A percentile compares a stretch with the other conserved stretches of the same genome.
Evolutionary conservation across 2,888 invertebrate species (phyloP).

Genomic region (Brachyptera putata): DNA sequence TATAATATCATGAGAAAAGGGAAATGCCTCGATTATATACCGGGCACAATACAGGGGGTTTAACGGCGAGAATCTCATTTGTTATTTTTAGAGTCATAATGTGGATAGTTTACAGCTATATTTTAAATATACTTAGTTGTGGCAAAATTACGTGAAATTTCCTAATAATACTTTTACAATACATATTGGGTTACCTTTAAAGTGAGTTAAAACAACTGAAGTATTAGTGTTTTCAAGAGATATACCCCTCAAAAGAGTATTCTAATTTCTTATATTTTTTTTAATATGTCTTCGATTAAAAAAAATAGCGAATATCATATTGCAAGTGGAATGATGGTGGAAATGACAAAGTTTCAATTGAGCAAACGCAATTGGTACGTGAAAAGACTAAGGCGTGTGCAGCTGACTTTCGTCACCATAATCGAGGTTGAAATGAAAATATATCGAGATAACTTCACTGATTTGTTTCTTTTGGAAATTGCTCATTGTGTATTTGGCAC

Average conservation of each 20-base stretch:
- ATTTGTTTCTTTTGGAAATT: not conserved
- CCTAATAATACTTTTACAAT: not conserved
- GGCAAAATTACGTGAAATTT: not conserved
- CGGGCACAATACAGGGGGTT: slow-evolving; percentile 29
- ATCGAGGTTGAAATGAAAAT: not conserved
- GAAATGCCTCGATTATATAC: slow-evolving; percentile 32
- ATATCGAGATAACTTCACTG: not conserved
- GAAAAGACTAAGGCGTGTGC: no score
- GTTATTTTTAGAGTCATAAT: no score
- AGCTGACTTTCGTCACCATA: not conserved
- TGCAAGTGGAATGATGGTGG: slow-evolving; percentile 30
- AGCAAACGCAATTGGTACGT: slow-evolving; percentile 29
- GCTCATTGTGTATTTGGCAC: slow-evolving; percentile 24
- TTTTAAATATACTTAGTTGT: no score
- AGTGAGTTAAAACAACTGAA: no score
- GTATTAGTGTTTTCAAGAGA: no score
- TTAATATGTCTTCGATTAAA: no score
- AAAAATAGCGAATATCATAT: slow-evolving; percentile 27
- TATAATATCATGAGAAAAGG: slow-evolving; percentile 26
- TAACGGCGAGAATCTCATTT: slow-evolving; percentile 27
- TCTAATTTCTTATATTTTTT: no score
- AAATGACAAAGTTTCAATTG: slow-evolving; percentile 23
- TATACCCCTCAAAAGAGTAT: no score
- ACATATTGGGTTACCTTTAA: no score
- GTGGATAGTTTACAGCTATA: no score